A percentile compares a stretch with the other conserved stretches of the same genome.
Evolutionary conservation across 2,113 vertebrate genomes (phyloP).

Genomic region (Lophotis ruficrista): DNA sequence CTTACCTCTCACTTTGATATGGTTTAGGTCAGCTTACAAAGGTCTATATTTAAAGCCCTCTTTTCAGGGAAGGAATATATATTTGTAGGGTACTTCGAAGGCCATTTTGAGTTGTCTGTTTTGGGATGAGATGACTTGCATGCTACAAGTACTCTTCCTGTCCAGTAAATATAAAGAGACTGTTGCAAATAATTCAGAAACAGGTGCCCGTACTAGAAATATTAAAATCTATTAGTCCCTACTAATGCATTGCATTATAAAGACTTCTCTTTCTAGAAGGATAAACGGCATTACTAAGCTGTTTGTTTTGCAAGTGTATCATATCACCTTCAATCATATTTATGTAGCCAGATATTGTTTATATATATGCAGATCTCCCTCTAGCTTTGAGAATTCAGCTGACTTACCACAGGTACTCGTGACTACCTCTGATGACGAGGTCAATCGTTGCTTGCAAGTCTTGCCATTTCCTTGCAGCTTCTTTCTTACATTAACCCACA

Average conservation of each 20-base stretch:
- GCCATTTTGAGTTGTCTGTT: neutral
- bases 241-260: neutral
- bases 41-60: neutral
- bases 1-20: neutral
- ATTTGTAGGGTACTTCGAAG: neutral
- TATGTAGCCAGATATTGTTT: neutral
- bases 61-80: neutral
- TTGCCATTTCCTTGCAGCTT: neutral
- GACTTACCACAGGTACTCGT: neutral
- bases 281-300: neutral
- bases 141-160: neutral
- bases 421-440: neutral
- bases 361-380: neutral
- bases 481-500: neutral
- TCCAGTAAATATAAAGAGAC: neutral
- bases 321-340: neutral
- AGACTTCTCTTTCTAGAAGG: neutral
- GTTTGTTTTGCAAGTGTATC: neutral
- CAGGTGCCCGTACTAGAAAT: neutral
- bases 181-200: neutral
- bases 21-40: neutral
- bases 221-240: neutral
- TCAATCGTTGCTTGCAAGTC: neutral
- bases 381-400: neutral
- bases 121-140: neutral